Evolutionary conservation across 2,888 invertebrate genomes (phyloP), one percentile per base, ranked within the genome.

Genomic region (Cyrtodaria siliqua): DNA sequence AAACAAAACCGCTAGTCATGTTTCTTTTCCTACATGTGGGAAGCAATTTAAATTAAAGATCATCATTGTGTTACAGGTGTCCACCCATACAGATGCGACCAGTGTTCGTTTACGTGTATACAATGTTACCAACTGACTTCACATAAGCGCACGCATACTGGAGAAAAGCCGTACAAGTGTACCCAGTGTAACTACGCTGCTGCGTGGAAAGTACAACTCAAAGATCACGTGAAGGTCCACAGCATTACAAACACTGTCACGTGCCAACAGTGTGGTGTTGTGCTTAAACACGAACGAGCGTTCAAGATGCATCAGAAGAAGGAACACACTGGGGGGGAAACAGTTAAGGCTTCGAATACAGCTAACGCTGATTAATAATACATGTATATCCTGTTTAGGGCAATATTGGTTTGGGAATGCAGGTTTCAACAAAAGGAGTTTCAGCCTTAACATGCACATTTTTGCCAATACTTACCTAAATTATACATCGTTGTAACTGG

Each of bases 141-240:
- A 12, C 82, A 82, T 44, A 79, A 76, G 76, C 47, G 82, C 0
- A 82, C 82, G 50, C 82, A 82, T 56, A 82, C 70, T 12, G 82
- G 81, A 0, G 71, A 76, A 26, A 82, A 82, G 50, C 82, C 82
- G 4, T 82, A 73, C 61, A 82, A 82, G 57, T 82, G 82, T 72
- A 49, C 52, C 18, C 57, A 74, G 42, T 82, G 82, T 66, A 73
- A 73, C 24, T 82, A 73, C 55, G 82, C 82, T n/a, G 79, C 82
- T 26, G 79, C 82, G 29, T 82, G 82, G 82, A 82, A 82, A 27
- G 82, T 82, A 20, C 79, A 79, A 47, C 68, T 82, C 20, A 82
- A 82, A 52, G 73, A 73, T n/a, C 82, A 82, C 38, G 26, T 69
- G 8, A 79, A 76, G 26, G 71, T 64, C 16, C 82, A 82, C 33